Conservation (phyloP, 2,113 vertebrate genomes). For the Sus scrofa region T2T-Sscrofa CM000819.6:123926001-123926500, state of each 20-base stretch:
- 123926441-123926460: neutral
- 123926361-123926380: neutral
- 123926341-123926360: neutral
- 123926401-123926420: neutral
- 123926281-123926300: neutral
- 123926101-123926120: neutral
- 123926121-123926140: neutral
- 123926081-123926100: conserved; percentile 28
- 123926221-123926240: neutral
- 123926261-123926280: neutral
- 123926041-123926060: neutral
- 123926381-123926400: neutral
- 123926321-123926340: neutral
- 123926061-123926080: conserved; percentile 57
- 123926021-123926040: conserved; percentile 6
- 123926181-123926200: neutral
- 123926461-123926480: neutral
- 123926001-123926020: conserved; percentile 66
- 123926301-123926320: conserved; percentile 42
- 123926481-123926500: neutral
- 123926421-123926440: neutral
- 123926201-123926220: neutral
- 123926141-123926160: neutral
- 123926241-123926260: conserved; percentile 11
- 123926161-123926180: neutral